Base-by-base conservation (phyloP, 1,140 invertebrate species). In the Bombus breviceps region DNA sequence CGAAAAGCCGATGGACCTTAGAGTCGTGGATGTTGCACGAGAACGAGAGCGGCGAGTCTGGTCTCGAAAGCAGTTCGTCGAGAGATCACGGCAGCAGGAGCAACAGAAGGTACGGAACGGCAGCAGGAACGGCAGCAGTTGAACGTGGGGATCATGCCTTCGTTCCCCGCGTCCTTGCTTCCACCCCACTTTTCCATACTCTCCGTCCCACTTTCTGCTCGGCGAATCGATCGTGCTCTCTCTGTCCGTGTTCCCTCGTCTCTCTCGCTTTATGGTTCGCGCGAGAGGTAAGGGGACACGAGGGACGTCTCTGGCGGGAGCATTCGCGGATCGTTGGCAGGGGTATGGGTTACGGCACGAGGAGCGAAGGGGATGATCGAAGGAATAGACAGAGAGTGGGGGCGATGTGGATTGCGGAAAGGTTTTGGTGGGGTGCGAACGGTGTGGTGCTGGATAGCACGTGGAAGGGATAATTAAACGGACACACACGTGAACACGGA, bases 401-500 rank as follows among this genome's bases (percentile, higher is more conserved):
- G 32, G 66, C 43, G 37, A 53, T 28, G 37, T 86, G 71, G 80
- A 32, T 34, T 10, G 18, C 28, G 28, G 12, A 73, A 66, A 73
- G 85, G 80, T 66, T 62, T 62, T 62, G 83, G 78, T 83, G 85
- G 86, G 83, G 79, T 75, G 75, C 47, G 43, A 59, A 77, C 88
- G 78, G 53, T 47, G 64, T 66, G 81, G 68, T 66, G 64, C 75
- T 41, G 79, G 69, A 75, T 69, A 39, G 13, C 75, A 66, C 80
- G 43, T 69, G 90, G 95, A 90, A 91, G 94, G 94, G 95, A 93
- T 94, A 95, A 95, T 94, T 94, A 94, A 92, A 93, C 93, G 87
- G 91, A 91, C 93, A 92, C 93, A 91, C 90, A 86, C 81, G 86
- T 73, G 83, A 66, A 75, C 85, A 81, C 85, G 84, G 81, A 86